Percentiles rank a stretch among this genome's conserved stretches.
These are phyloP conservation scores for Rambutsinella grinnellia DNA, from an alignment of 2,888 invertebrate genomes.

Conservation along the genomic window DNA sequence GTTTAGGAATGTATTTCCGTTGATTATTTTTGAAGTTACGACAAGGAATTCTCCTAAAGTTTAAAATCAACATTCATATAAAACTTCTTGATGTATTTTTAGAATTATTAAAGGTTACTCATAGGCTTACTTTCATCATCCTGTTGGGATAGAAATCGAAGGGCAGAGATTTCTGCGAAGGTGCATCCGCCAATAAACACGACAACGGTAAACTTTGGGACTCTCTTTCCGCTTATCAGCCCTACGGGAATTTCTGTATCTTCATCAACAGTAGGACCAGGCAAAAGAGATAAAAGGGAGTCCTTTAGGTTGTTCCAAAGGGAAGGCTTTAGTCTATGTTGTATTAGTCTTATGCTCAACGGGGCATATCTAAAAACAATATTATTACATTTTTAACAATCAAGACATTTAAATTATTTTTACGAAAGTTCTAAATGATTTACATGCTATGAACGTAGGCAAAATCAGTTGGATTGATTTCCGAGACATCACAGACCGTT, in stretches of 20 bases:
- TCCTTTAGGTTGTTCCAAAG: conserved; percentile 82
- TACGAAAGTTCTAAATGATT: no score
- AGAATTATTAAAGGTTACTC: background rate
- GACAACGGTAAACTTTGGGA: conserved; percentile 84
- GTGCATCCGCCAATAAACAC: conserved; percentile 98
- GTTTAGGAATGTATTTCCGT: conserved; percentile 87
- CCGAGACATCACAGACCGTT: conserved; percentile 89
- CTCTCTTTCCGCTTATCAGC: conserved; percentile 65
- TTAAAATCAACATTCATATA: conserved; percentile 63
- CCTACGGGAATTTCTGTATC: conserved; percentile 56
- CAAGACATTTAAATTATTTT: no score
- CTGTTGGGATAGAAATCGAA: conserved; percentile 73
- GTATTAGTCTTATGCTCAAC: conserved; percentile 86
- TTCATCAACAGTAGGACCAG: conserved; percentile 78
- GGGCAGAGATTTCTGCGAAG: conserved; percentile 85
- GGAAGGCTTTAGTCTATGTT: conserved; percentile 74
- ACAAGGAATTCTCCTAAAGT: conserved; percentile 88
- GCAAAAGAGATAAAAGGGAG: conserved; percentile 80
- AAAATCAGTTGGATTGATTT: conserved; percentile 75
- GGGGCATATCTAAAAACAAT: conserved; percentile 87
- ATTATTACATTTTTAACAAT: no score
- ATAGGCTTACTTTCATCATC: conserved; percentile 69
- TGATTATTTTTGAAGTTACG: conserved; percentile 92
- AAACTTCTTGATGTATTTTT: conserved; percentile 1
- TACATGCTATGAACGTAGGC: conserved; percentile 66